Evolutionary conservation across 2,113 vertebrate genomes (phyloP).

Genomic region (Lophius piscatorius): DNA sequence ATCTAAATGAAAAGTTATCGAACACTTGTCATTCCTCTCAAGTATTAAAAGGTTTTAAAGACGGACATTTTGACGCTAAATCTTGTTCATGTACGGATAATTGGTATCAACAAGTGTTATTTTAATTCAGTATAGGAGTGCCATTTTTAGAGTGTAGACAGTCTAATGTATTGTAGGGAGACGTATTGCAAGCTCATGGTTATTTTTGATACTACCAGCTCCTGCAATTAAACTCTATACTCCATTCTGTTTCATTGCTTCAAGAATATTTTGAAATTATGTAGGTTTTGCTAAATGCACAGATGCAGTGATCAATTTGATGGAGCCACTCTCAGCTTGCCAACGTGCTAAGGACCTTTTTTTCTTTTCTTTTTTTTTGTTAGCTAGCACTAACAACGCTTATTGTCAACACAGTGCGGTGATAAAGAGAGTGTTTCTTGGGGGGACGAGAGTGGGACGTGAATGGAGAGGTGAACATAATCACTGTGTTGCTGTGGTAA

Average conservation of each 20-base stretch:
- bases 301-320: slow-evolving; percentile 15
- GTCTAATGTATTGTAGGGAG: no score
- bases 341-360: slow-evolving; percentile 13
- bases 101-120: not conserved
- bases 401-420: slow-evolving; percentile 39
- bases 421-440: slow-evolving; percentile 61
- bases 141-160: not conserved
- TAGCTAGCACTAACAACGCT: slow-evolving; percentile 41
- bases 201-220: not conserved
- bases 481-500: slow-evolving; percentile 73
- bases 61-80: not conserved
- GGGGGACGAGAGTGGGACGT: slow-evolving; percentile 57
- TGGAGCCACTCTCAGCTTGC: slow-evolving; percentile 20
- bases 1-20: no score
- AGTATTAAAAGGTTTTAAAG: no score
- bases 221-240: not conserved
- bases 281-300: slow-evolving; percentile 4
- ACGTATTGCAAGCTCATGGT: not conserved
- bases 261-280: slow-evolving; percentile 6
- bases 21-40: no score
- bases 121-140: slow-evolving; percentile 3
- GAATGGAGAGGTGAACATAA: slow-evolving; percentile 74
- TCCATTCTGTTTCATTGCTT: not conserved
- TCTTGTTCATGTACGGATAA: not conserved
- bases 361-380: slow-evolving; percentile 51